phyloP scores from a whole-genome alignment of 2,888 invertebrate genomes.

The Lysandra bellargus region DNA sequence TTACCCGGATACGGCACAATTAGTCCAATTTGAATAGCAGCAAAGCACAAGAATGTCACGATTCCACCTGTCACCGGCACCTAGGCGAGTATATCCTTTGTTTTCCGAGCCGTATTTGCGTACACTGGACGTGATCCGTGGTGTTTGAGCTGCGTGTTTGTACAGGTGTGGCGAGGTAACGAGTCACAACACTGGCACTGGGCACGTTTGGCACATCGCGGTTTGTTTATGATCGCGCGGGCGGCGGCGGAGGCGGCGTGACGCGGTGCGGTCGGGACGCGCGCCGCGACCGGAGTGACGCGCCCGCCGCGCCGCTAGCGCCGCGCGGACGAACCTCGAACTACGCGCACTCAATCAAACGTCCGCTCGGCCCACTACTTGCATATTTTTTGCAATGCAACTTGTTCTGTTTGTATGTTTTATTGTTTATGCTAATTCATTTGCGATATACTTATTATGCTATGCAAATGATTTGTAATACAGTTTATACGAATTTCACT shows the following conservation, averaged over 20 bases:
- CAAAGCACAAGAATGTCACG: constrained; percentile 45
- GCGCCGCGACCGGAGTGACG: constrained; percentile 77
- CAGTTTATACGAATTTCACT: background rate
- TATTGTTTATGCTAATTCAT: constrained; percentile 22
- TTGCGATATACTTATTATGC: background rate
- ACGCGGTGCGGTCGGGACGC: constrained; percentile 62
- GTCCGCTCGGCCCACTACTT: constrained; percentile 37
- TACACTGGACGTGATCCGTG: constrained; percentile 60
- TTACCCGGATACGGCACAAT: constrained; percentile 38
- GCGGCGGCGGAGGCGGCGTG: constrained; percentile 50
- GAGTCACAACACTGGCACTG: constrained; percentile 51
- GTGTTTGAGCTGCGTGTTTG: constrained; percentile 13
- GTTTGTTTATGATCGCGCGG: constrained; percentile 41
- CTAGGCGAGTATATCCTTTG: constrained; percentile 74
- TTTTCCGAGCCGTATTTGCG: constrained; percentile 71
- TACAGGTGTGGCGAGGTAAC: constrained; percentile 42
- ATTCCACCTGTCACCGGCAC: constrained; percentile 61
- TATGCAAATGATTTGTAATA: background rate
- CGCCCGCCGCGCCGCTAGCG: constrained; percentile 42
- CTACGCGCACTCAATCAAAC: constrained; percentile 61
- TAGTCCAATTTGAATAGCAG: constrained; percentile 36
- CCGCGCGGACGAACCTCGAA: constrained; percentile 54
- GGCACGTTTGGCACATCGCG: constrained; percentile 49
- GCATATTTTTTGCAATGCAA: constrained; percentile 35
- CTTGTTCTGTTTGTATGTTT: constrained; percentile 14